A percentile compares a stretch with the other conserved stretches of the same genome.
Conservation (phyloP, 2,113 vertebrate species). For the Tympanuchus pallidicinctus region DNA sequence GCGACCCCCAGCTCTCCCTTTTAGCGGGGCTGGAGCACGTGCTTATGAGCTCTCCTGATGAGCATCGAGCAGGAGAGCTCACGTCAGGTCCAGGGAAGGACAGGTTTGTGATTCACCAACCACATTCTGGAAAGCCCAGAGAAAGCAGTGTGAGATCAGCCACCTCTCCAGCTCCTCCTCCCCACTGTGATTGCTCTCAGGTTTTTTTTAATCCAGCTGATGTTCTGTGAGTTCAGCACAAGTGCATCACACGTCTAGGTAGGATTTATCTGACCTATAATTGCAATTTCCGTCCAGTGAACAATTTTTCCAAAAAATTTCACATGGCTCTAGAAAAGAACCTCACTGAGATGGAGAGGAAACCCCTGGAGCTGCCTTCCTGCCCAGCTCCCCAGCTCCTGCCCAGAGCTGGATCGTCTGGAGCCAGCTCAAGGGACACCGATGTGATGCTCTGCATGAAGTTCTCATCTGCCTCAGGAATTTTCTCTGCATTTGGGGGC, state of each 20-base stretch:
- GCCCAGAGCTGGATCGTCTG: background rate
- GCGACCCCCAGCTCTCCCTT: background rate
- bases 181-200: background rate
- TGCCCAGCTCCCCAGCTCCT: background rate
- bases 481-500: background rate
- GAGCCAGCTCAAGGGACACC: background rate
- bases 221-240: background rate
- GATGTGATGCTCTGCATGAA: rapidly evolving
- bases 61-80: background rate
- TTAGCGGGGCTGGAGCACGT: background rate
- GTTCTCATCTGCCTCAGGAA: background rate
- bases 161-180: background rate
- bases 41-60: background rate
- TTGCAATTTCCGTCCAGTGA: background rate
- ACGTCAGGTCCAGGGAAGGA: background rate
- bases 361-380: background rate
- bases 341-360: background rate
- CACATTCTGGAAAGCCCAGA: background rate
- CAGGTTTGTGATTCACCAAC: rapidly evolving
- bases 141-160: background rate
- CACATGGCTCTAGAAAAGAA: background rate
- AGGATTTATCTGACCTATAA: background rate
- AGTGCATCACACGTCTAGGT: background rate
- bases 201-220: background rate
- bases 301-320: background rate